Percentiles rank a stretch among this genome's conserved stretches.
Conservation (phyloP, 2,888 invertebrate species). For the Aporophyla lueneburgensis region DNA sequence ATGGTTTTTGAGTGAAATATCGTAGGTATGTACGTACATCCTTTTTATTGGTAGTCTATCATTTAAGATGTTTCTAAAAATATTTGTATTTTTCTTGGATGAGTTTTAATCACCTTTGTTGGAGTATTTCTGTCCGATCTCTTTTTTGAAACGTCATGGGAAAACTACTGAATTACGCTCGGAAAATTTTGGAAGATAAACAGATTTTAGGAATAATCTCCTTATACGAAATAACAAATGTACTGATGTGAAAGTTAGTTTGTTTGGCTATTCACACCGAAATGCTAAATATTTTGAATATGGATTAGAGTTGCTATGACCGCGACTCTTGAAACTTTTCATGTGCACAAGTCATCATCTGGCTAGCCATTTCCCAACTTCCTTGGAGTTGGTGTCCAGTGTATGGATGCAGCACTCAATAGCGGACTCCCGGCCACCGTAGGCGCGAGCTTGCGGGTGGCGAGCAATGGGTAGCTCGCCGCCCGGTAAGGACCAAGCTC, state of each 20-base stretch:
- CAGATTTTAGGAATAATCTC: not conserved
- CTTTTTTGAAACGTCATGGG: not conserved
- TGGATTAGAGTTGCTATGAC: not conserved
- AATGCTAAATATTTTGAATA: too few species aligned
- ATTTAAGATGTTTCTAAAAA: slow-evolving; percentile 7
- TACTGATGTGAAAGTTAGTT: not conserved
- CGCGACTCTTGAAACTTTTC: too few species aligned
- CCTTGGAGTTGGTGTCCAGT: too few species aligned
- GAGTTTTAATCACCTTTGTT: not conserved
- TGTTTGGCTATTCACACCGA: not conserved
- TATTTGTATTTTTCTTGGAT: not conserved
- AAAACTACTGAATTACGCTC: slow-evolving; percentile 12
- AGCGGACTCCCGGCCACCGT: too few species aligned
- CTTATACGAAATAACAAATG: not conserved
- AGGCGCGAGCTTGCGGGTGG: too few species aligned
- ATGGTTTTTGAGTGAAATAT: slow-evolving; percentile 10
- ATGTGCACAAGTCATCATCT: not conserved
- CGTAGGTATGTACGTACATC: not conserved
- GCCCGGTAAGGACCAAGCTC: too few species aligned
- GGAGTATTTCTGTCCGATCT: slow-evolving; percentile 3
- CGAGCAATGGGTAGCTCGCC: too few species aligned
- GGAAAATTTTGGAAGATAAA: not conserved
- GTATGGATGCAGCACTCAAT: too few species aligned
- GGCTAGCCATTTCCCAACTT: too few species aligned
- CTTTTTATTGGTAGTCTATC: slow-evolving; percentile 6